A percentile compares a stretch with the other conserved stretches of the same genome.
phyloP scores from a whole-genome alignment of 2,888 invertebrate genomes.

The Chymomyza procnemis region DNA sequence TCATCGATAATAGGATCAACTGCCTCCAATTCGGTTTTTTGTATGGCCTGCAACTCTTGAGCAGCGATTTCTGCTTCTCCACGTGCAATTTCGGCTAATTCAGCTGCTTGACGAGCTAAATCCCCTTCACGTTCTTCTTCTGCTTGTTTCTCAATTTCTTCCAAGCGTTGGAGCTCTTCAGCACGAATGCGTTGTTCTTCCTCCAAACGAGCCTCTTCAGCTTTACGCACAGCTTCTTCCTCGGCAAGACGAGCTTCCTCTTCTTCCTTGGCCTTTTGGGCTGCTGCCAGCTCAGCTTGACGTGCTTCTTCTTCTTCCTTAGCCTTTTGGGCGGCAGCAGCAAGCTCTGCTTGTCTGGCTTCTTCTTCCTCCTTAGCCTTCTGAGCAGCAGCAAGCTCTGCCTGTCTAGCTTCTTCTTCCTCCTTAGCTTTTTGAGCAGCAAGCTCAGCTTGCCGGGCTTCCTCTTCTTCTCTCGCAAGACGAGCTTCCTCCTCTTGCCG shows the following conservation, averaged over 20 bases:
- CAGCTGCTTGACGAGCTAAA: constrained; percentile 85
- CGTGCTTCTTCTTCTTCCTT: constrained; percentile 81
- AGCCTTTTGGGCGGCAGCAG: constrained; percentile 79
- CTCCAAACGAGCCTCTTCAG: constrained; percentile 79
- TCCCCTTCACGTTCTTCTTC: constrained; percentile 82
- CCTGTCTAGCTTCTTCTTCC: constrained; percentile 84
- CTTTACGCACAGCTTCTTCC: constrained; percentile 75
- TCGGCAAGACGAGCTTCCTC: constrained; percentile 80
- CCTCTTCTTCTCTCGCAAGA: constrained; percentile 78
- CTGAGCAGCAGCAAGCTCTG: constrained; percentile 83
- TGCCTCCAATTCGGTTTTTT: constrained; percentile 62
- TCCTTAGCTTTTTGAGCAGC: constrained; percentile 81
- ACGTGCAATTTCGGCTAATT: constrained; percentile 83
- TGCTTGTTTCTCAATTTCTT: constrained; percentile 80
- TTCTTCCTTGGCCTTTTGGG: constrained; percentile 36
- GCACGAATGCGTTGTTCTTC: constrained; percentile 80
- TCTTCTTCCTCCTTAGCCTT: constrained; percentile 81
- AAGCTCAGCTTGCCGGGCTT: constrained; percentile 79
- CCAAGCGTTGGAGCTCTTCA: constrained; percentile 80
- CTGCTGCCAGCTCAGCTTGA: constrained; percentile 46
- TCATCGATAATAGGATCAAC: constrained; percentile 78
- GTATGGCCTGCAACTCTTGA: constrained; percentile 80
- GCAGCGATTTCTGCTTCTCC: constrained; percentile 83
- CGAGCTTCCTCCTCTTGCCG: constrained; percentile 78
- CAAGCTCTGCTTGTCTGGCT: constrained; percentile 76